Evolutionary conservation across 2,888 invertebrate species (phyloP).

Genomic region (Heterodera filipjevi): DNA sequence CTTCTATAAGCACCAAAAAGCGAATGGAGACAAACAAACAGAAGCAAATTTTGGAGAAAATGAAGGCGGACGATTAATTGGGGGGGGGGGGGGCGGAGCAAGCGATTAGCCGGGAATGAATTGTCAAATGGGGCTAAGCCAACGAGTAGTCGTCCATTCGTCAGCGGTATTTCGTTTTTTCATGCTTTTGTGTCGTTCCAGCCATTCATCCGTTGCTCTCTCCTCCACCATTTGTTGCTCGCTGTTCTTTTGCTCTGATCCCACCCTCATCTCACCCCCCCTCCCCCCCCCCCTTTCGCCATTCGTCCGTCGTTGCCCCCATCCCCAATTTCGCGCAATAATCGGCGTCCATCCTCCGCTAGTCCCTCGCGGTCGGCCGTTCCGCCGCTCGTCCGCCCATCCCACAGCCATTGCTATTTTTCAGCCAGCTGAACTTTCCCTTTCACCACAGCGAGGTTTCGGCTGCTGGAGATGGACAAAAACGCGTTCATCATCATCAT

Average conservation of each 20-base stretch:
- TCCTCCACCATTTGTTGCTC: no score
- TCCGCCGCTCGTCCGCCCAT: not conserved
- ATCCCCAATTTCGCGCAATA: not conserved
- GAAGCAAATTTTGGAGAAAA: not conserved
- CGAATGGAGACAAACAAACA: no score
- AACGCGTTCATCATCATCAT: not conserved
- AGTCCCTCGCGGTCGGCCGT: not conserved
- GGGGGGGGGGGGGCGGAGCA: not conserved
- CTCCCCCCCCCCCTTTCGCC: not conserved
- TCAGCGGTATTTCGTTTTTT: not conserved
- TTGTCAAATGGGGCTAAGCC: not conserved
- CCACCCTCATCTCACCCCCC: not conserved
- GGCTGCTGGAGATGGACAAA: not conserved
- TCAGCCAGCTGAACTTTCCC: constrained; percentile 8
- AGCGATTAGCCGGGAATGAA: not conserved
- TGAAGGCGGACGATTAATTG: not conserved
- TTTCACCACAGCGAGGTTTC: not conserved
- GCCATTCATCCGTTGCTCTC: not conserved
- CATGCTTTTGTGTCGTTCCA: not conserved
- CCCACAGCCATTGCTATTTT: not conserved
- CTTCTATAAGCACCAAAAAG: no score
- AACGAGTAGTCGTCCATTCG: not conserved
- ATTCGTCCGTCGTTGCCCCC: not conserved
- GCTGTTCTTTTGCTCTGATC: not conserved
- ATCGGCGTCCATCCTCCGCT: constrained; percentile 1